These are phyloP conservation scores for Drosophila teissieri DNA, from an alignment of 1,140 invertebrate species.

Conservation along the genomic window DNA sequence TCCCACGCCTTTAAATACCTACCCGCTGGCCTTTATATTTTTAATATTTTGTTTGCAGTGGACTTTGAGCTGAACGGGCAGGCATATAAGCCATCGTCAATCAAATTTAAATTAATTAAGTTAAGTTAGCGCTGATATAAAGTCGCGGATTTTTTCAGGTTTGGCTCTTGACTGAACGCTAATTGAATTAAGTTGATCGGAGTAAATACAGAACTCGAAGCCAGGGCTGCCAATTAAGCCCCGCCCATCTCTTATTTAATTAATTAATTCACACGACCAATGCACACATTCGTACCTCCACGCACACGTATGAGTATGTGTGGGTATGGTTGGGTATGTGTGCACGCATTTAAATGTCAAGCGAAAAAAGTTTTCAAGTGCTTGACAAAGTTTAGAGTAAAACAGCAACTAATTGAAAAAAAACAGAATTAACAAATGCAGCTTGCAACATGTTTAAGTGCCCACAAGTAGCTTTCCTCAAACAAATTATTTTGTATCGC, in stretches of 20 bases:
- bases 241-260: slow-evolving; percentile 47
- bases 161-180: slow-evolving; percentile 21
- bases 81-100: slow-evolving; percentile 39
- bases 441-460: slow-evolving; percentile 52
- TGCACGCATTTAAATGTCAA: slow-evolving; percentile 53
- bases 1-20: neutral
- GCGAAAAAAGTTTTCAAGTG: slow-evolving; percentile 57
- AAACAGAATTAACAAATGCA: slow-evolving; percentile 14
- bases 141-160: slow-evolving; percentile 28
- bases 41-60: neutral
- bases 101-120: slow-evolving; percentile 73
- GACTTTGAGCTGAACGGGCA: neutral
- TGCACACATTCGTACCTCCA: slow-evolving; percentile 5
- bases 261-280: slow-evolving; percentile 54
- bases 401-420: slow-evolving; percentile 61
- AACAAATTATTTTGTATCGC: slow-evolving; percentile 36
- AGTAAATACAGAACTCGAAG: slow-evolving; percentile 32
- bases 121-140: slow-evolving; percentile 41
- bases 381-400: slow-evolving; percentile 57
- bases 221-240: slow-evolving; percentile 20
- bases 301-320: neutral
- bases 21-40: neutral
- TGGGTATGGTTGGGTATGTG: slow-evolving; percentile 1
- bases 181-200: slow-evolving; percentile 58
- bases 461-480: slow-evolving; percentile 30